Evolutionary conservation across 2,113 vertebrate species (phyloP), one percentile per base, ranked within the genome.

Genomic region (Cephalopterus ornatus): DNA sequence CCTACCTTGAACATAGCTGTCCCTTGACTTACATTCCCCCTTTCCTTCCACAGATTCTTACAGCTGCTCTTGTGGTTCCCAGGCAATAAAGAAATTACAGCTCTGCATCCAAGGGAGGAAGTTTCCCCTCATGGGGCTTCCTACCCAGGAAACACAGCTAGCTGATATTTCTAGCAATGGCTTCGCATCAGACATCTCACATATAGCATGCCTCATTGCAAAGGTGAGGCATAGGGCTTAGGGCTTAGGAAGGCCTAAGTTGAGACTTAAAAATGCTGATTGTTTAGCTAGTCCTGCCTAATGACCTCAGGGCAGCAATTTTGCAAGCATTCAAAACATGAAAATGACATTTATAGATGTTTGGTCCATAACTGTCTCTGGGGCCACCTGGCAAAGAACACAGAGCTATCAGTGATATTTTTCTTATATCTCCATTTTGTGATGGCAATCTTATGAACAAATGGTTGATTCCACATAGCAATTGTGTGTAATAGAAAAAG

Each of bases 341-440:
- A 32, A 76, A 63, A 67, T 5, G 20, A 81, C 22, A 8, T 50
- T 74, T 70, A 23, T 5, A 10, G 8, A 42, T 18, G 16, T 79
- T 88, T 76, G 24, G 19, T 70, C 27, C 4, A 0, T 52, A 58
- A 44, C 5, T 67, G 14, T 47, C 44, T 68, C 47, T 70, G 22
- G 14, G 24, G 18, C 0, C 0, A 19, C 42, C 42, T 68, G 26
- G 6, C 0, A 0, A 71, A 28, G 8, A 81, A 35, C 23, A 62
- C 4, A 63, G 9, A 76, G 12, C 11, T 52, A 26, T 47, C 24
- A 23, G 24, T 67, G 58, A 44, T 42, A 66, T 75, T 88, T 85
- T 79, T 39, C 33, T 73, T 68, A 23, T 65, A 68, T 79, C 16
- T 92, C 80, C 32, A 33, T 76, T 86, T 71, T 91, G 46, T 62